Evolutionary conservation across 1,140 invertebrate genomes (phyloP), one percentile per base, ranked within the genome.

Genomic region (Hylyphantes graminicola): DNA sequence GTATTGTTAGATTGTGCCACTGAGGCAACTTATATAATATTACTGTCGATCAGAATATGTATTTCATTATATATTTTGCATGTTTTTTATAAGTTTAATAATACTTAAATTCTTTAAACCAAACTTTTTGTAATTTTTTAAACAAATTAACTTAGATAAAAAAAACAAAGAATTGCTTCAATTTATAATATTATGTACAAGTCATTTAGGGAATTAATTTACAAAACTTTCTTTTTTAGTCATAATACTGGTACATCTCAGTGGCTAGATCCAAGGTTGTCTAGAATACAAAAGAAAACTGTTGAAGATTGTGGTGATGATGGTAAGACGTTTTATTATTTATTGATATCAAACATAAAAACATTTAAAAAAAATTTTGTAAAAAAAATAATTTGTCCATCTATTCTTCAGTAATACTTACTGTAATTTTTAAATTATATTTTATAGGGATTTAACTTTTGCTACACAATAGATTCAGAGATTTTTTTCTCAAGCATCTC

Each of bases 181-280:
- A 35, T 35, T 35, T 35, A n/a, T 35, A 35, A 5, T 2, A 35
- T 17, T 50, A 53, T 55, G 8, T 19, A 51, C 19, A 21, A 12
- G 0, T 75, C 50, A 50, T 78, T 54, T 64, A 65, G 17, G 48
- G 59, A 59, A 15, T 13, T 75, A 17, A 75, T 50, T 19, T 7
- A 15, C 8, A 65, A 51, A 75, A 63, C 85, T 87, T 82, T 87
- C 84, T 78, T 67, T 91, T 92, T 7, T 89, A 97, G 96, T 89
- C 96, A 98, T 89, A 96, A 95, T 86, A 95, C 95, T 15, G 96
- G 96, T 59, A 97, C 96, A 15, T 98, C 96, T 2, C 96, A 98
- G 88, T 98, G 97, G 97, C 90, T 98, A 67, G 96, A 98, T 90
- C 97, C 97, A 4, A 91, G 97, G 76, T 90, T 98, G 68, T 95